These are phyloP conservation scores for Eptesicus fuscus DNA, from an alignment of 2,113 vertebrate genomes.

Conservation along the genomic window DNA sequence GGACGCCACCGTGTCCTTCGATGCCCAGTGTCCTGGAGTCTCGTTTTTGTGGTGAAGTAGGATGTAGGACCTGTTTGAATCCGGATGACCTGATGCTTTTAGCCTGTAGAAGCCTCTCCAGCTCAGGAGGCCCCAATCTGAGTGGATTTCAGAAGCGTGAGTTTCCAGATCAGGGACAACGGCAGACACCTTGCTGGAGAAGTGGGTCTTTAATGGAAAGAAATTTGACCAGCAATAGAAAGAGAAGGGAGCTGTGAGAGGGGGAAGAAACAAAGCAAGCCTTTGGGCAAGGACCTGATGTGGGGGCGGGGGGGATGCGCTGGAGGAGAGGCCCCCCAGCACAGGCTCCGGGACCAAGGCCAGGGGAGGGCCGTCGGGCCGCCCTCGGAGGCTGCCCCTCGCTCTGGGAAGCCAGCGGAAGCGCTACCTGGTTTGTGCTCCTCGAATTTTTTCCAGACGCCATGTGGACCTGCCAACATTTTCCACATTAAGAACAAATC, in stretches of 20 bases:
- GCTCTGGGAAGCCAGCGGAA: neutral
- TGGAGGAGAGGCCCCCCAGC: neutral
- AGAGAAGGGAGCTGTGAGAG: neutral
- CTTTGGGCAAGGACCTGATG: neutral
- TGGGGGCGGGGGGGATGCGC: fast-evolving
- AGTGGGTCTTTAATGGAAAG: neutral
- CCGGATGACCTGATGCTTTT: neutral
- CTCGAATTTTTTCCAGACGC: neutral
- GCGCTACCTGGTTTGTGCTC: slow-evolving; percentile 21
- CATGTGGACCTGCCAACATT: slow-evolving; percentile 61
- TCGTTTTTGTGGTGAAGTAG: neutral
- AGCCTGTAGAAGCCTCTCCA: too few species aligned
- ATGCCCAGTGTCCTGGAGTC: fast-evolving
- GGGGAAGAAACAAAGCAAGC: neutral
- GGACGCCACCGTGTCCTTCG: neutral
- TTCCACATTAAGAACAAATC: slow-evolving; percentile 77
- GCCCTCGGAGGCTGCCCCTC: neutral
- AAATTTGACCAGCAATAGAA: neutral
- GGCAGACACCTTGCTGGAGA: neutral
- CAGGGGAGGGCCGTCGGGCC: fast-evolving
- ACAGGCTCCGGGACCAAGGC: too few species aligned
- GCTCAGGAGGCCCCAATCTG: neutral
- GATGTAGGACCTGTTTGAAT: neutral
- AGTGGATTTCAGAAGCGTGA: neutral
- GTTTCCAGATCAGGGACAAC: neutral